Conservation (phyloP, 2,113 vertebrate species). For the Petroica traversi region DNA sequence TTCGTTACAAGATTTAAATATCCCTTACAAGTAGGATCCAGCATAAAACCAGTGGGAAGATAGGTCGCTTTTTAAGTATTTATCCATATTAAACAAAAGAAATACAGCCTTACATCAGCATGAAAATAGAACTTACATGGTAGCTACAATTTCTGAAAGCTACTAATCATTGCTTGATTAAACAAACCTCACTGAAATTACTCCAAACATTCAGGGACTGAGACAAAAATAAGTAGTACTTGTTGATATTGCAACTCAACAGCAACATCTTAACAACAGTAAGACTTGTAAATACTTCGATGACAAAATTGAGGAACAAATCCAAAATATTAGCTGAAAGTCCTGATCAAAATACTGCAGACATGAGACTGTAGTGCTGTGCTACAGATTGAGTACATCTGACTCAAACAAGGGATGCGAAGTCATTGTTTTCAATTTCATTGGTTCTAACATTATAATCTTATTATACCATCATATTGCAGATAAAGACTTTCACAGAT, state of each 20-base stretch:
- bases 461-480: neutral
- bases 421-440: neutral
- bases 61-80: neutral
- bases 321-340: neutral
- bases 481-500: neutral
- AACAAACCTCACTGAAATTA: neutral
- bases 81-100: neutral
- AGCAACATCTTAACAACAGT: neutral
- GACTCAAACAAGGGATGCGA: neutral
- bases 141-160: neutral
- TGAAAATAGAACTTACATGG: neutral
- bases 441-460: neutral
- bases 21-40: neutral
- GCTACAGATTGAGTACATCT: neutral
- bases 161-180: neutral
- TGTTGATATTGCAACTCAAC: neutral
- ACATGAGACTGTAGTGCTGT: neutral
- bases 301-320: neutral
- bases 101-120: neutral
- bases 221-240: neutral
- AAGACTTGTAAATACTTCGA: neutral
- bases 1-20: neutral
- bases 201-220: neutral
- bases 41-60: neutral
- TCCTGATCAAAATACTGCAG: neutral